Percentiles rank a stretch among this genome's conserved stretches.
Evolutionary conservation across 2,113 vertebrate genomes (phyloP).

Genomic region (Oryzias curvinotus): DNA sequence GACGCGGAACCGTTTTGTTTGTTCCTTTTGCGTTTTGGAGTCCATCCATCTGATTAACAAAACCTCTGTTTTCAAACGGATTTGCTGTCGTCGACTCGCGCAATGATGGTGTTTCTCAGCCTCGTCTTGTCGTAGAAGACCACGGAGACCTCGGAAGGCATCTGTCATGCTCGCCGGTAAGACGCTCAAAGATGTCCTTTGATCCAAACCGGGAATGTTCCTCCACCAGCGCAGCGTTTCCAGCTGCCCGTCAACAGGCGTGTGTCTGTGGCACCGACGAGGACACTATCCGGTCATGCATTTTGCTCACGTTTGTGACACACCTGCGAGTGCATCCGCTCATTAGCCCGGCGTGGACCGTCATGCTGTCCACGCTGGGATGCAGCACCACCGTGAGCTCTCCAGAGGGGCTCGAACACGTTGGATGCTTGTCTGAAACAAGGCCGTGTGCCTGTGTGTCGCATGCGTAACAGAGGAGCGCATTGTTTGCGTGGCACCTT

Average conservation of each 20-base stretch:
- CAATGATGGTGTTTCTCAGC: conserved; percentile 33
- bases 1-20: conserved; percentile 25
- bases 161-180: conserved; percentile 70
- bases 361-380: neutral
- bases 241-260: neutral
- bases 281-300: too few relatives aligned
- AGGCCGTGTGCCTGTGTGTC: conserved; percentile 1
- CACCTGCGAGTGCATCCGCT: conserved; percentile 42
- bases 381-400: too few relatives aligned
- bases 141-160: conserved; percentile 56
- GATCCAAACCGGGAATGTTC: conserved; percentile 22
- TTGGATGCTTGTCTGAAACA: neutral
- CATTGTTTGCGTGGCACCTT: conserved; percentile 6
- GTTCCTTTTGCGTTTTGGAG: neutral
- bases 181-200: conserved; percentile 53
- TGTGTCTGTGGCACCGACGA: neutral
- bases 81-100: neutral
- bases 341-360: conserved; percentile 16
- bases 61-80: neutral
- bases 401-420: neutral
- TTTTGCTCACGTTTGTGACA: conserved; percentile 14
- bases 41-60: conserved; percentile 3
- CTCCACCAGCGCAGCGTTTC: neutral
- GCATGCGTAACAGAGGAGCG: neutral
- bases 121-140: conserved; percentile 42